Evolutionary conservation across 2,888 invertebrate species (phyloP), one percentile per base, ranked within the genome.

Genomic region (Sinodicranocentrus sp.): DNA sequence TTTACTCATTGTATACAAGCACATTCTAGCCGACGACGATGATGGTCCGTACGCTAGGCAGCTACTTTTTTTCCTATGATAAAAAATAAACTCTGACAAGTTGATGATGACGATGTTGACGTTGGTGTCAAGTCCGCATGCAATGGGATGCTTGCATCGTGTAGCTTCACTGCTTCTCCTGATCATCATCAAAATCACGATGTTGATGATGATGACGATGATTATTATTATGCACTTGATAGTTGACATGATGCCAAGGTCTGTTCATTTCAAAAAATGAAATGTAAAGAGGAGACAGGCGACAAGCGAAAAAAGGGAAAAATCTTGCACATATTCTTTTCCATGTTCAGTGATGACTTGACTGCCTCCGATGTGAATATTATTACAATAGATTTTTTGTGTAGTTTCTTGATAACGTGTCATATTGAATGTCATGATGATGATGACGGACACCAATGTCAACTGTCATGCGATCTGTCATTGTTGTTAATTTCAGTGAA

Each of bases 171-270:
- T 61, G 77, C 77, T 78, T 70, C 70, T 78, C 68, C 68, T 78
- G 63, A 61, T 63, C 43, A 63, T 52, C 65, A 54, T 70, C 63
- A 48, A 63, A 70, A 79, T 54, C 33, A 39, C 15, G 65, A 65
- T 67, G 67, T 19, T 63, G 57, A 57, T 70, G 70, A 70, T 57
- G 54, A 71, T 52, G n/a, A 26, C 44, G 59, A 44, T 61, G 43
- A 78, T 78, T 78, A 70, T 71, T 63, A 71, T 76, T 70, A 71
- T 70, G 48, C 61, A 71, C 71, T 71, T 79, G 79, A 71, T 71
- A 71, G 48, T 79, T 79, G 79, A 79, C 71, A 79, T 71, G 71
- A 79, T 79, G 79, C 79, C 79, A 79, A 79, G 79, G 79, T 78
- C 78, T 70, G 54, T 44, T 68, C 77, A 59, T 70, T 68, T 77